Evolutionary conservation across 2,888 invertebrate genomes (phyloP), one percentile per base, ranked within the genome.

Genomic region (Mesochorus sp.): DNA sequence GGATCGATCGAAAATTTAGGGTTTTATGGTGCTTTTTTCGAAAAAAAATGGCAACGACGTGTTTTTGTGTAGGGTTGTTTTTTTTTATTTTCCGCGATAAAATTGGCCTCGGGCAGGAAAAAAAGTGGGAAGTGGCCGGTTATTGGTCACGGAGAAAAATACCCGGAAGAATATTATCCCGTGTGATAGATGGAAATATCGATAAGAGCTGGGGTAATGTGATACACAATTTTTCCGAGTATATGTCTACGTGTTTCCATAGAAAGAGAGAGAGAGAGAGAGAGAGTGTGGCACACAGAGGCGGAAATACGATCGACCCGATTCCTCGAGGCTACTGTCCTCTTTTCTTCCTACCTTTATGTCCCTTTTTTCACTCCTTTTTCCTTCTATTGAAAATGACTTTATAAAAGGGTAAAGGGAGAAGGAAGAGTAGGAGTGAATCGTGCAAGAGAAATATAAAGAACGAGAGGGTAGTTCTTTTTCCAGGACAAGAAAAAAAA

Each of bases 161-260:
- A 44, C 28, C 26, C 5, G 10, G 3, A 19, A 12, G 19, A 62
- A 62, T 62, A 62, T 39, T 39, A 42, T 28, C 17, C 10, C 12
- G 8, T 17, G 17, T 55, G 10, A 10, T 8, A 31, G 34, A 42
- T 39, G 12, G 17, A 44, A 59, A 51, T 39, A 59, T 67, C 51
- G 59, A 67, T 61, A 51, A 59, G 31, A 66, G 47, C 39, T 28
- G 28, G 8, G 10, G 59, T 39, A 59, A 74, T 51, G 67, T 26
- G 67, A 59, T 34, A 59, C 59, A 31, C 57, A 34, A 37, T 59
- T 21, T 12, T 4, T 19, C 10, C 21, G 17, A 34, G 17, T 28
- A 17, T 42, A 51, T 17, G 51, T 71, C 61, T 28, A 31, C 31
- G 10, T 62, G 39, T 44, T 62, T 21, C 10, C 44, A n/a, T 12